Conservation (phyloP, 2,888 invertebrate genomes). For the Dicycla oo region DNA sequence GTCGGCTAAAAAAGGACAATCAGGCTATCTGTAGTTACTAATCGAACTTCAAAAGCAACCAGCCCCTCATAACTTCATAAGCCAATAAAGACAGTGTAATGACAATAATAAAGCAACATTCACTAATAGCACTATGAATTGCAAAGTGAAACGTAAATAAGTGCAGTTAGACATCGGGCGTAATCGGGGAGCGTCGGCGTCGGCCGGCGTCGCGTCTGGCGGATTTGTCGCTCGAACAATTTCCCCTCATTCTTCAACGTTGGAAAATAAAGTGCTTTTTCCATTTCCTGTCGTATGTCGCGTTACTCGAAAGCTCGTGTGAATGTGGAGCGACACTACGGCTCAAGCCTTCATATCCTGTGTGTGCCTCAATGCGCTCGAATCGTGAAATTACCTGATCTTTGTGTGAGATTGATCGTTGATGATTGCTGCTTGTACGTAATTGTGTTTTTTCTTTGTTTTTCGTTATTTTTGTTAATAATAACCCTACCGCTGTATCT, state of each 20-base stretch:
- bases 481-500: no score
- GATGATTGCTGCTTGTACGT: conserved; percentile 16
- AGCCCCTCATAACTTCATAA: neutral
- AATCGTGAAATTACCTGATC: conserved; percentile 67
- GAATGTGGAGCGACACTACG: conserved; percentile 40
- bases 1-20: neutral
- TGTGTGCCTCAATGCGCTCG: conserved; percentile 55
- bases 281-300: conserved; percentile 66
- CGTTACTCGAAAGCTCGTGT: conserved; percentile 36
- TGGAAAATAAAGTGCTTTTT: conserved; percentile 66
- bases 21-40: neutral
- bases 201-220: conserved; percentile 48
- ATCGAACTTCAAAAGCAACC: neutral
- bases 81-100: conserved; percentile 33
- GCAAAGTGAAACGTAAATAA: conserved; percentile 50
- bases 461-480: neutral
- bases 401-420: conserved; percentile 63
- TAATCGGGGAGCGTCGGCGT: no score
- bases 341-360: conserved; percentile 64
- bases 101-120: conserved; percentile 27
- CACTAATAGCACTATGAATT: conserved; percentile 47
- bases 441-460: conserved; percentile 13
- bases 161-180: conserved; percentile 36
- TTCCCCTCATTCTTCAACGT: conserved; percentile 59
- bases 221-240: conserved; percentile 59